Evolutionary conservation across 2,113 vertebrate genomes (phyloP).

Genomic region (Tringa solitaria): DNA sequence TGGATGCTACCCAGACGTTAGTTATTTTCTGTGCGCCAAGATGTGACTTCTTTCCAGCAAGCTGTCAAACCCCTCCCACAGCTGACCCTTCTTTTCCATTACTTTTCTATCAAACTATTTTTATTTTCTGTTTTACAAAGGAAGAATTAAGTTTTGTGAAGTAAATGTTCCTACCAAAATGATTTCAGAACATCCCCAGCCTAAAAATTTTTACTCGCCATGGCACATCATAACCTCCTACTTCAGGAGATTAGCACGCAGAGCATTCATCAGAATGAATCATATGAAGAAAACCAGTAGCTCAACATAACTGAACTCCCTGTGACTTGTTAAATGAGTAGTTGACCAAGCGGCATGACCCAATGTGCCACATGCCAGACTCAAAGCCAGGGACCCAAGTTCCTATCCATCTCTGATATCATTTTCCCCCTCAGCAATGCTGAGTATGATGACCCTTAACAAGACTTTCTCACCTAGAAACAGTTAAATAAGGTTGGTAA

Average conservation of each 20-base stretch:
- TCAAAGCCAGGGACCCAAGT: neutral
- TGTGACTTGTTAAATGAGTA: neutral
- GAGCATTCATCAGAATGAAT: neutral
- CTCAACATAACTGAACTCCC: neutral
- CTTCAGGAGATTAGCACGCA: neutral
- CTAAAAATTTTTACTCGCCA: neutral
- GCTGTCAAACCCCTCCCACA: neutral
- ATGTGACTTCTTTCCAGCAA: neutral
- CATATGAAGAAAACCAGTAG: neutral
- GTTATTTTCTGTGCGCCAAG: neutral
- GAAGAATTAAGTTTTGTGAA: neutral
- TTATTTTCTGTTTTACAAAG: neutral
- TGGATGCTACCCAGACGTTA: neutral
- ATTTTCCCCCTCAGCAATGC: neutral
- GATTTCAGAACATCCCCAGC: neutral
- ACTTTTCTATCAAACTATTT: neutral
- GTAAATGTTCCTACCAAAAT: neutral
- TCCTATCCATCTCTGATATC: neutral
- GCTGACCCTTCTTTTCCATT: neutral
- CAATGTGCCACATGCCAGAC: neutral
- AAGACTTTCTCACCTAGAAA: neutral
- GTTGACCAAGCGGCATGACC: neutral
- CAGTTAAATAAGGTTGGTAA: neutral
- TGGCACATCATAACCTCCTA: neutral
- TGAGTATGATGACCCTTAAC: neutral